Evolutionary conservation across 2,888 invertebrate species (phyloP).

Genomic region (Rhodophaea formosa): DNA sequence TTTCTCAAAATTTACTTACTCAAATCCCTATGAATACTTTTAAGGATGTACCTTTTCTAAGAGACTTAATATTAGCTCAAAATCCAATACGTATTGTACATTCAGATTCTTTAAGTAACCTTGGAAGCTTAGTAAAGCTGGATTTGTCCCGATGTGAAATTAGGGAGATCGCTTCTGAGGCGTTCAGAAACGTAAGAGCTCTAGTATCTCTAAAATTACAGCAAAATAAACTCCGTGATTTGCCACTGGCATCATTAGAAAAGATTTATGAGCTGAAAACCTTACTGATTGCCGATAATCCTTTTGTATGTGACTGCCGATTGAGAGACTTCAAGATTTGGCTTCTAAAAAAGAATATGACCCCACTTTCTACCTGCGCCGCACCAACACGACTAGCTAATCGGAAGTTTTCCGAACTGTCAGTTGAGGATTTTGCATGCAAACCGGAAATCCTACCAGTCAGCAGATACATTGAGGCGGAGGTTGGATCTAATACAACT

Average conservation of each 20-base stretch:
- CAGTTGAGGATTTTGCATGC: constrained; percentile 92
- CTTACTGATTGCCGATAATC: constrained; percentile 92
- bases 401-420: constrained; percentile 87
- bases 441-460: constrained; percentile 89
- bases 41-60: constrained; percentile 88
- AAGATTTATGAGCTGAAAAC: constrained; percentile 87
- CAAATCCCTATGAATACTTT: constrained; percentile 90
- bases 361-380: constrained; percentile 89
- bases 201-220: constrained; percentile 90
- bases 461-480: constrained; percentile 88
- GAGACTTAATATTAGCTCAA: constrained; percentile 89
- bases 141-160: constrained; percentile 92
- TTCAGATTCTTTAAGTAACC: constrained; percentile 86
- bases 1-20: constrained; percentile 91
- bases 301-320: constrained; percentile 94
- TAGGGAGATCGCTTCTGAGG: constrained; percentile 85
- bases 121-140: constrained; percentile 89
- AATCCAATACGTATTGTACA: constrained; percentile 92
- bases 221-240: constrained; percentile 88
- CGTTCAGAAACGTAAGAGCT: constrained; percentile 87
- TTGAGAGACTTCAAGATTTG: constrained; percentile 90
- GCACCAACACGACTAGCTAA: constrained; percentile 86
- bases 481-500: constrained; percentile 92
- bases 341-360: constrained; percentile 88
- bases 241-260: constrained; percentile 87